These are phyloP conservation scores for Macaca fascicularis DNA, from an alignment of 2,113 vertebrate species.

Conservation along the genomic window DNA sequence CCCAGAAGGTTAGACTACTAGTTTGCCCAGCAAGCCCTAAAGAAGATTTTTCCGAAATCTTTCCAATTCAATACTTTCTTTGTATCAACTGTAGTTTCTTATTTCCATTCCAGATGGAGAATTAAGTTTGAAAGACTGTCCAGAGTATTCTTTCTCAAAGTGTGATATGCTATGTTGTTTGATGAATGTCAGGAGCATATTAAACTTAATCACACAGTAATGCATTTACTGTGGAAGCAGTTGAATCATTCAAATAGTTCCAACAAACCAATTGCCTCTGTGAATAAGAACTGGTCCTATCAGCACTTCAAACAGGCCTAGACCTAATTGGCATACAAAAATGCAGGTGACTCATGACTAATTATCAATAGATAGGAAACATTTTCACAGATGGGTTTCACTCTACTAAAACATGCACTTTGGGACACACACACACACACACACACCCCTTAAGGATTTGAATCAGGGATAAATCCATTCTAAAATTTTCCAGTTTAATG, in stretches of 20 bases:
- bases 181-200: slow-evolving; percentile 54
- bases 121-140: slow-evolving; percentile 68
- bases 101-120: slow-evolving; percentile 54
- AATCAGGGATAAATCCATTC: not conserved
- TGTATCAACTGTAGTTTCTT: slow-evolving; percentile 64
- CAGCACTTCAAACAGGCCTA: not conserved
- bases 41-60: slow-evolving; percentile 52
- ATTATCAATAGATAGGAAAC: not conserved
- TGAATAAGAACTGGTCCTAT: not conserved
- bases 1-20: slow-evolving; percentile 46
- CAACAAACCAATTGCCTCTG: slow-evolving; percentile 29
- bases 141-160: slow-evolving; percentile 58
- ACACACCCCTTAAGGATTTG: not conserved
- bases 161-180: slow-evolving; percentile 3
- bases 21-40: slow-evolving; percentile 31
- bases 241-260: not conserved
- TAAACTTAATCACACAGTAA: slow-evolving; percentile 51
- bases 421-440: not conserved
- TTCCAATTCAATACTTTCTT: slow-evolving; percentile 59
- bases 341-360: not conserved
- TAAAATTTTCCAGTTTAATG: slow-evolving; percentile 34
- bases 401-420: not conserved
- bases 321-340: not conserved
- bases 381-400: not conserved
- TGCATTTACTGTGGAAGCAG: slow-evolving; percentile 32